Evolutionary conservation across 2,888 invertebrate genomes (phyloP).

Genomic region (Parascotia fuliginaria): DNA sequence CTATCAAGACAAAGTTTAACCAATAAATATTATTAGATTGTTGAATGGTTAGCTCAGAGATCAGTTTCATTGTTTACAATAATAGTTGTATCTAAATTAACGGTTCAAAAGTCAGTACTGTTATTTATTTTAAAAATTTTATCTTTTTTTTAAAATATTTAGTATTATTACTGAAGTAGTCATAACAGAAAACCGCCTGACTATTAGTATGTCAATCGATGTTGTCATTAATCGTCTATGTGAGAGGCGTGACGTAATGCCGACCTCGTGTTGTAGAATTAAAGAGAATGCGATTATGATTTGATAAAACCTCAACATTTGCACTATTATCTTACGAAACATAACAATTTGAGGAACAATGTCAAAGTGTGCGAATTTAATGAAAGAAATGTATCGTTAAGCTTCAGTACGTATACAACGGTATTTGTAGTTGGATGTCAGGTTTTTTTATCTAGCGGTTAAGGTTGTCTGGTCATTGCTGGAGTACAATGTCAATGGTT

Average conservation of each 20-base stretch:
- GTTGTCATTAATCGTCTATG: slow-evolving; percentile 27
- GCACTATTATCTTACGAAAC: slow-evolving; percentile 42
- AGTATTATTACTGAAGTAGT: background rate
- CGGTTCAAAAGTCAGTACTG: too few species aligned
- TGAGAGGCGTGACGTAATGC: slow-evolving; percentile 44
- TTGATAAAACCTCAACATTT: slow-evolving; percentile 48
- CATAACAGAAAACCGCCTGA: background rate
- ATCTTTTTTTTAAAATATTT: too few species aligned
- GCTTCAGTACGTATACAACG: slow-evolving; percentile 23
- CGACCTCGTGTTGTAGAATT: slow-evolving; percentile 45
- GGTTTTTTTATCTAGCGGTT: too few species aligned
- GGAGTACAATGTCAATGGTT: too few species aligned
- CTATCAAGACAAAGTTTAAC: too few species aligned
- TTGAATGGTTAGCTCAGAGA: too few species aligned
- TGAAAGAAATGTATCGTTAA: slow-evolving; percentile 25
- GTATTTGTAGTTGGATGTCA: slow-evolving; percentile 2
- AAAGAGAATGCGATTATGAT: slow-evolving; percentile 50
- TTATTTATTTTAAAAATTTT: too few species aligned
- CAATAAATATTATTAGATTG: too few species aligned
- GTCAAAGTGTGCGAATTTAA: slow-evolving; percentile 35
- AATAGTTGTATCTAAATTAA: too few species aligned
- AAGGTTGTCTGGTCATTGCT: too few species aligned
- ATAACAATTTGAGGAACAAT: slow-evolving; percentile 36
- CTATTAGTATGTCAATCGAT: slow-evolving; percentile 15
- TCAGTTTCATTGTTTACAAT: too few species aligned